A percentile compares a stretch with the other conserved stretches of the same genome.
phyloP scores from a whole-genome alignment of 2,113 vertebrate species.

The cattle (Bos taurus) region ARS-UCD2.0 NC_037334.1:45626501-45627000 shows the following conservation, averaged over 20 bases:
- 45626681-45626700: not conserved
- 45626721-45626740: not conserved
- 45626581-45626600: not conserved
- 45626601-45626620: not conserved
- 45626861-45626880: not conserved
- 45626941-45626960: not conserved
- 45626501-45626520: not conserved
- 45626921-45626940: not conserved
- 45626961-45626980: not conserved
- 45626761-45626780: not conserved
- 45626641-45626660: not conserved
- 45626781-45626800: not conserved
- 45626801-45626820: not conserved
- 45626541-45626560: not conserved
- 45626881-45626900: not conserved
- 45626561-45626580: not conserved
- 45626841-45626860: not conserved
- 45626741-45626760: not conserved
- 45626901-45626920: not conserved
- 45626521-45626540: not conserved
- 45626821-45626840: not conserved
- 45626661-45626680: not conserved
- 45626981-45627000: too few relatives aligned
- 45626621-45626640: not conserved
- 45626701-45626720: not conserved